A percentile compares a stretch with the other conserved stretches of the same genome.
Evolutionary conservation across 2,113 vertebrate genomes (phyloP).

Genomic region (Sisor rabdophorus): DNA sequence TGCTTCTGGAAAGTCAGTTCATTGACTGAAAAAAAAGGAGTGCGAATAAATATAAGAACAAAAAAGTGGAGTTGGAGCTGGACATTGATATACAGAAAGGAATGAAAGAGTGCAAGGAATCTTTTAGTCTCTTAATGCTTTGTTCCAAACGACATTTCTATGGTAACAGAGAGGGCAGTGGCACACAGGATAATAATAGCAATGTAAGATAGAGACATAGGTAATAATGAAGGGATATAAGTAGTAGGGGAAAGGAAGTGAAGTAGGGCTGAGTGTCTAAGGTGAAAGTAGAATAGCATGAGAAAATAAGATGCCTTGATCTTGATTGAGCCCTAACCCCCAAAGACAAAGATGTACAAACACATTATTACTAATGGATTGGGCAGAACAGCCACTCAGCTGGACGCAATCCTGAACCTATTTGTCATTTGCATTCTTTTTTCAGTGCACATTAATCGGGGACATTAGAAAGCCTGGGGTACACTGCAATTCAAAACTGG

Average conservation of each 20-base stretch:
- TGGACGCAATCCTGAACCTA: constrained; percentile 1
- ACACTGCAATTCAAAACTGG: neutral
- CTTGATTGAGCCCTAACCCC: constrained; percentile 32
- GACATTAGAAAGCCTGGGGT: constrained; percentile 18
- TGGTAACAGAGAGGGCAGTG: constrained; percentile 57
- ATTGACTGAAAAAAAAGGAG: constrained; percentile 69
- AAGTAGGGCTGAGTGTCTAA: constrained; percentile 59
- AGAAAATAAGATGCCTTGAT: neutral
- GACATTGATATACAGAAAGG: constrained; percentile 30
- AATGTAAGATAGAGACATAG: constrained; percentile 53
- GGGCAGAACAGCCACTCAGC: constrained; percentile 12
- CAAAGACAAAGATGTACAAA: constrained; percentile 14
- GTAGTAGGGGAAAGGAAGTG: constrained; percentile 42
- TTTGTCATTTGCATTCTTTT: constrained; percentile 6
- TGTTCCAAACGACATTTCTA: constrained; percentile 55
- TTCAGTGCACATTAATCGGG: constrained; percentile 19
- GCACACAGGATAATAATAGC: constrained; percentile 55
- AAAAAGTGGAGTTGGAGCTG: constrained; percentile 31
- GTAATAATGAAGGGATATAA: constrained; percentile 55
- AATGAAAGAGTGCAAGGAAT: constrained; percentile 52
- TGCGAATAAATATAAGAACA: constrained; percentile 58
- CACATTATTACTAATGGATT: constrained; percentile 19
- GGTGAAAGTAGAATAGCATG: constrained; percentile 10
- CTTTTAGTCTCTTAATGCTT: constrained; percentile 50
- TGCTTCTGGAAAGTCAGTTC: constrained; percentile 74